Base-by-base conservation (phyloP, 2,113 vertebrate genomes). In the Campylomormyrus numenius region DNA sequence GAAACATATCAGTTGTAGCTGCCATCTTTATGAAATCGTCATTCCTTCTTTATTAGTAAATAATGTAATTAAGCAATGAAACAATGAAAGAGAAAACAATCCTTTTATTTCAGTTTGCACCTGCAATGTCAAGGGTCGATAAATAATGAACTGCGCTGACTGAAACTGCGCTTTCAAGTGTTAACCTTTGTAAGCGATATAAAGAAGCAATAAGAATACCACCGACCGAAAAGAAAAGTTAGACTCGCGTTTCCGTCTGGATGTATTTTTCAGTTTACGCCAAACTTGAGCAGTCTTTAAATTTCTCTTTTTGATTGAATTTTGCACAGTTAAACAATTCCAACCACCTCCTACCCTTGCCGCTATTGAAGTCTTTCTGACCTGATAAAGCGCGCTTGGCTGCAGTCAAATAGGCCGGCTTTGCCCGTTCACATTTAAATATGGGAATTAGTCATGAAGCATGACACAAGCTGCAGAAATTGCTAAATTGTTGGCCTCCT, bases 101-200 rank as follows among this genome's bases (percentile, higher is more conserved):
- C 46, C 56, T 39, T 93, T 94, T 94, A 94, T 95, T 92, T 93
- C 96, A 97, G 95, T 95, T 96, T 96, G 96, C 96, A 96, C 96
- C 96, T 97, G 97, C 97, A 90, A 96, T 97, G 98, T 97, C 97
- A 98, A 94, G 94, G 97, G 97, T 97, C 96, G 95, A 92, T 90
- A 97, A 96, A 98, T 98, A 98, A 98, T 98, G 97, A 98, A 98
- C 96, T 96, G 96, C 94, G 95, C 96, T 96, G 96, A 96, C 97
- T 98, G 97, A 97, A 97, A 97, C 95, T 96, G 96, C 96, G 95
- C 96, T 95, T 95, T 96, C 95, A 94, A 96, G 94, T 97, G 96
- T 95, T 96, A 96, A 95, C 95, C 93, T 94, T 95, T 96, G 96
- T 96, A 93, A 96, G 96, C 94, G 96, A 96, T 96, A 92, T 91